Conservation (phyloP, 92 coral and sea anemone species). For the Nematostella vectensis region DNA sequence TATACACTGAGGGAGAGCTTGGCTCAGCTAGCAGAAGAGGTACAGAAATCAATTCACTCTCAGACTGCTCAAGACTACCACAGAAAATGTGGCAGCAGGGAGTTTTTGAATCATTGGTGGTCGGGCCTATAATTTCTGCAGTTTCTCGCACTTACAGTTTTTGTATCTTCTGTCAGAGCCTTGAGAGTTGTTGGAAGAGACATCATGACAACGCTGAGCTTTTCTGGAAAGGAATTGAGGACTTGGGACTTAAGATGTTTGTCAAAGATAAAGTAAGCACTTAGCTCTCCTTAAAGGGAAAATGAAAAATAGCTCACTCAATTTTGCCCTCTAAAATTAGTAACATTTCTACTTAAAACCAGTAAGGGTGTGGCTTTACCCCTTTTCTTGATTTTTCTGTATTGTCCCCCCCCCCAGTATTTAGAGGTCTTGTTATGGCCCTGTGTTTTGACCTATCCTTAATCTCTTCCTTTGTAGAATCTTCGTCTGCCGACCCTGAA, state of each 20-base stretch:
- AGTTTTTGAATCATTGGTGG: no score
- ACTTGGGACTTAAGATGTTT: slow-evolving; percentile 70
- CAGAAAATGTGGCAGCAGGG: no score
- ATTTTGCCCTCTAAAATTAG: no score
- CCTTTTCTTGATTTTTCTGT: no score
- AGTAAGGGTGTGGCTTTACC: no score
- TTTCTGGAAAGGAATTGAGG: slow-evolving; percentile 81
- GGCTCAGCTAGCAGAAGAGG: slow-evolving; percentile 82
- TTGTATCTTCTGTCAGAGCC: slow-evolving; percentile 75
- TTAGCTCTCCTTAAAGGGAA: neutral
- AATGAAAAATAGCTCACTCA: neutral
- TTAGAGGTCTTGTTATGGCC: no score
- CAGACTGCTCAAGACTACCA: no score
- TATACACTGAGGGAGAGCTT: slow-evolving; percentile 88
- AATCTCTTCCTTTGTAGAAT: slow-evolving; percentile 12
- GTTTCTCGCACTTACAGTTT: no score
- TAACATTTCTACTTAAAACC: no score
- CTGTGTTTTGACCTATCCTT: no score
- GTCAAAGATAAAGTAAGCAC: slow-evolving; percentile 75
- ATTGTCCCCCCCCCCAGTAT: no score
- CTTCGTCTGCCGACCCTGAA: slow-evolving; percentile 82
- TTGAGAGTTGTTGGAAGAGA: slow-evolving; percentile 80
- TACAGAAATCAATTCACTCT: slow-evolving; percentile 17
- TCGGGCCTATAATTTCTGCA: no score
- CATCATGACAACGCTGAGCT: slow-evolving; percentile 68